Base-by-base conservation (phyloP, 1,140 invertebrate genomes). In the Pachypeltis micranthus region DNA sequence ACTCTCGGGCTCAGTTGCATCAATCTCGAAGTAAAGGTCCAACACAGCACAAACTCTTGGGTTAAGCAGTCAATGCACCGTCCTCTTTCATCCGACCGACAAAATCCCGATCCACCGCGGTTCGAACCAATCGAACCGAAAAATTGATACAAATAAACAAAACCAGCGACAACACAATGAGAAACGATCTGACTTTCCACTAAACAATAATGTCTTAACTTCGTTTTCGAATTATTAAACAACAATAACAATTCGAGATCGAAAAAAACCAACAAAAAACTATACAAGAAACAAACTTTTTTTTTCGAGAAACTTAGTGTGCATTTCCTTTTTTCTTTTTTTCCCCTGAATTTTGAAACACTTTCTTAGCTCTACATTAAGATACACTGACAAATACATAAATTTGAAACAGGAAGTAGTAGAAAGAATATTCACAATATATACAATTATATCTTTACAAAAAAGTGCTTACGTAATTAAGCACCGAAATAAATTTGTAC, bases 401-500 rank as follows among this genome's bases (percentile, higher is more conserved):
- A 54, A 55, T 29, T 57, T 21, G 62, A 63, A 47, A 62, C 34
- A 63, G 62, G 62, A 63, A 62, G 60, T 62, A 63, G 62, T 63
- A 63, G 62, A 63, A 63, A 63, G 62, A 58, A 63, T 63, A 63
- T 56, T 63, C n/a, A 56, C 54, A 51, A 63, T 63, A 63, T 63
- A 63, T 63, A 63, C 62, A 63, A 29, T 59, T 25, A 58, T 58
- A 56, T 29, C 58, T 63, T 63, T 63, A 62, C 55, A 63, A 25
- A 63, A 57, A 58, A 63, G 55, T 63, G 62, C 54, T 58, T 34
- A 34, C 29, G 23, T 58, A 23, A 58, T 63, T 28, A 63, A 63
- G 62, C 62, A 63, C 62, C 55, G 60, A 63, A 63, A 63, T 56
- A 58, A 55, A 63, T 63, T 63, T 63, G 62, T 63, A 63, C 62